phyloP scores from a whole-genome alignment of 2,888 invertebrate species.

The Orthonychiurus folsomi region DNA sequence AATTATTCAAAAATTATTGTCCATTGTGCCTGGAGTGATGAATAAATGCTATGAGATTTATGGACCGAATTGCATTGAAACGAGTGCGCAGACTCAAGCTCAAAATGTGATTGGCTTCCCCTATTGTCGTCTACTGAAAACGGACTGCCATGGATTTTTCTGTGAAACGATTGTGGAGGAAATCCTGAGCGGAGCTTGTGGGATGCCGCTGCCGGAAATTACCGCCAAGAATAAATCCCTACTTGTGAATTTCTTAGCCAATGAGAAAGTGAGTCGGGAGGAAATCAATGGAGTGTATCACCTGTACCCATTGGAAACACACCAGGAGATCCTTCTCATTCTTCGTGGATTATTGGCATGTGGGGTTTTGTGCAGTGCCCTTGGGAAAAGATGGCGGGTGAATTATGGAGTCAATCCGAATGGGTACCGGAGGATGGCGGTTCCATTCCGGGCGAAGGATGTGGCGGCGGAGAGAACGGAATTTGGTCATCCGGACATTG shows the following conservation, averaged over 20 bases:
- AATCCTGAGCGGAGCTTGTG: slow-evolving; percentile 12
- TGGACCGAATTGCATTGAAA: slow-evolving; percentile 14
- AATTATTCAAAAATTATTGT: slow-evolving; percentile 20
- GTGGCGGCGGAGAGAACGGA: slow-evolving; percentile 28
- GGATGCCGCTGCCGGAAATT: slow-evolving; percentile 15
- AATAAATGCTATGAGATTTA: neutral
- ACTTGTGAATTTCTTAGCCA: slow-evolving; percentile 15
- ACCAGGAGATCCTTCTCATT: slow-evolving; percentile 19
- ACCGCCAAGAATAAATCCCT: neutral
- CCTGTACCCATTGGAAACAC: slow-evolving; percentile 15
- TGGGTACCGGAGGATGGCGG: slow-evolving; percentile 22
- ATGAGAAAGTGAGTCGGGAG: slow-evolving; percentile 9
- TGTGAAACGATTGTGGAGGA: slow-evolving; percentile 7
- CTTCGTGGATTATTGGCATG: slow-evolving; percentile 24
- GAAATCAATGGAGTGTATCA: slow-evolving; percentile 9
- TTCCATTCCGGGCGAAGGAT: slow-evolving; percentile 32
- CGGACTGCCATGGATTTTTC: slow-evolving; percentile 1
- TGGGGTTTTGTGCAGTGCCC: slow-evolving; percentile 19
- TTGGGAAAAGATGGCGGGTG: slow-evolving; percentile 34
- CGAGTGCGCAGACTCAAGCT: neutral
- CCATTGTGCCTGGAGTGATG: slow-evolving; percentile 10
- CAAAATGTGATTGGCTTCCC: too few species aligned
- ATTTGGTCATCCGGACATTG: slow-evolving; percentile 34
- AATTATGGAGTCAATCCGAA: slow-evolving; percentile 30
- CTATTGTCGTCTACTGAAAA: slow-evolving; percentile 13